Percentiles rank a stretch among this genome's conserved stretches.
Evolutionary conservation across 2,797 vertebrate species (phyloP).

Genomic region (Masticophis lateralis): DNA sequence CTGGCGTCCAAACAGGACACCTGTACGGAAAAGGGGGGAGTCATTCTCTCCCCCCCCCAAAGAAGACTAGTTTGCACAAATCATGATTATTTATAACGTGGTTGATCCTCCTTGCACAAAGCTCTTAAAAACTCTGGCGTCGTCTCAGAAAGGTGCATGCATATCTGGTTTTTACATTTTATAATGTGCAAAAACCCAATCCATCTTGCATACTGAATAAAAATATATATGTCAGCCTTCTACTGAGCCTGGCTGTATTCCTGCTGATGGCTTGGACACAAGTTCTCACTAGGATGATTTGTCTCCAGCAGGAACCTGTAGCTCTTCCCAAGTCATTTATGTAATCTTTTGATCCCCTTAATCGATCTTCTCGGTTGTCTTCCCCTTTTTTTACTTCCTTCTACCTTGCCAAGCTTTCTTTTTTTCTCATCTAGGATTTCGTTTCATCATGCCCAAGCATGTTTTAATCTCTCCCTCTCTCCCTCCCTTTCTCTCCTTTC

Average conservation of each 20-base stretch:
- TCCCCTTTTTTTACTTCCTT: not conserved
- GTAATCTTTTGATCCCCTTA: not conserved
- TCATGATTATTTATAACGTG: conserved; percentile 27
- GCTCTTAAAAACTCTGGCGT: not conserved
- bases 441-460: not conserved
- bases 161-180: not conserved
- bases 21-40: conserved; percentile 31
- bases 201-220: not conserved
- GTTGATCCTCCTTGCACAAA: conserved; percentile 15
- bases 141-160: not conserved
- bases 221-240: no score
- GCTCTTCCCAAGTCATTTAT: not conserved
- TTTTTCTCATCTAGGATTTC: not conserved
- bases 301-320: not conserved
- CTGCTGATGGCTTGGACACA: not conserved
- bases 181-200: not conserved
- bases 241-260: not conserved
- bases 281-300: not conserved
- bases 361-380: not conserved
- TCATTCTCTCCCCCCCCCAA: no score
- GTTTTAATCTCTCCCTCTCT: not conserved
- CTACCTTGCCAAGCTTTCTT: not conserved
- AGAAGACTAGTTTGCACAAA: not conserved
- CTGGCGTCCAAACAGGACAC: conserved; percentile 33
- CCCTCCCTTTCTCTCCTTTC: not conserved